Conservation (phyloP, 2,888 invertebrate genomes). For the Aproaerema taeniolella region DNA sequence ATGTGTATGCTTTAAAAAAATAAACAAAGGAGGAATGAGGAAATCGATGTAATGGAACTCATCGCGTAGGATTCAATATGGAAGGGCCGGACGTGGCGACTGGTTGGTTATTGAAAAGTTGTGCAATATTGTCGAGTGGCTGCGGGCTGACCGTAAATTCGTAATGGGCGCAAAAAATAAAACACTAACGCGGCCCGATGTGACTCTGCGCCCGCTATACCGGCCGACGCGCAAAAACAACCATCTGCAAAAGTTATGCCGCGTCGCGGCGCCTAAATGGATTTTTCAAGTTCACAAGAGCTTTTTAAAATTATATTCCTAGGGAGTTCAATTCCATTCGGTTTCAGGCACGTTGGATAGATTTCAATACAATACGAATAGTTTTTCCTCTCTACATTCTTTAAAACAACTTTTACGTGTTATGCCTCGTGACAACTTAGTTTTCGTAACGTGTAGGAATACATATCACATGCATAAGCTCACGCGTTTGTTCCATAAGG, state of each 20-base stretch:
- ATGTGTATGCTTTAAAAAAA: conserved; percentile 24
- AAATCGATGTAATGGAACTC: conserved; percentile 35
- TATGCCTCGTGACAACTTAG: too few relatives aligned
- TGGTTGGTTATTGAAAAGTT: conserved; percentile 75
- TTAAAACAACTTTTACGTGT: too few relatives aligned
- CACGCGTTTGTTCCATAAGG: too few relatives aligned
- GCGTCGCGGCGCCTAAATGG: conserved; percentile 49
- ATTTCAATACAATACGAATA: too few relatives aligned
- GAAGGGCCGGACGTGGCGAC: conserved; percentile 47
- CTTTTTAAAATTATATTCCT: conserved; percentile 7
- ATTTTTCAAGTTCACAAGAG: conserved; percentile 52
- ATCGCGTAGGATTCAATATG: conserved; percentile 68
- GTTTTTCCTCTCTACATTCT: too few relatives aligned
- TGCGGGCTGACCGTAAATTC: conserved; percentile 69
- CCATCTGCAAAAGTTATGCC: conserved; percentile 52
- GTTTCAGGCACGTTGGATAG: too few relatives aligned
- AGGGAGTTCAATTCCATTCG: neutral
- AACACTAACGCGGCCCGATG: conserved; percentile 38
- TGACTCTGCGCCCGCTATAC: conserved; percentile 38
- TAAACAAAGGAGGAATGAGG: conserved; percentile 22
- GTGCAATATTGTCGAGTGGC: conserved; percentile 74
- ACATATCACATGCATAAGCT: too few relatives aligned
- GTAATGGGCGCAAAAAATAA: conserved; percentile 74
- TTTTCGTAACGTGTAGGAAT: too few relatives aligned
- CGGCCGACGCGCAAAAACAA: conserved; percentile 57